Evolutionary conservation across 2,888 invertebrate species (phyloP).

Genomic region (Rotaria magnacalcarata): DNA sequence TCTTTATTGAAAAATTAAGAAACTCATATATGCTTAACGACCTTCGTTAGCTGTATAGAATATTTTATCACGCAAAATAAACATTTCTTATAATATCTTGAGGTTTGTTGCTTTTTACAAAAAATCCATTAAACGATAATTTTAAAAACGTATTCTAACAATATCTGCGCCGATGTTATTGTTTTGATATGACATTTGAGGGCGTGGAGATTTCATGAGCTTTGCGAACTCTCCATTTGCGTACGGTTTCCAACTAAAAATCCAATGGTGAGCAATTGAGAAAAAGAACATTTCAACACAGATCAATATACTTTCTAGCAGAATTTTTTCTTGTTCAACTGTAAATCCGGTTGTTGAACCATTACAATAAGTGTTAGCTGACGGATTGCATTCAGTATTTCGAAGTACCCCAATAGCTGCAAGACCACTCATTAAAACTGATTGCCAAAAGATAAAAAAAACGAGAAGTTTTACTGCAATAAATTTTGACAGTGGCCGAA

Average conservation of each 20-base stretch:
- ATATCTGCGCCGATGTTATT: no score
- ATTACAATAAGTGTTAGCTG: background rate
- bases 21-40: no score
- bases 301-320: slow-evolving; percentile 72
- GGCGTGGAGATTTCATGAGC: background rate
- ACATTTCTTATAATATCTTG: no score
- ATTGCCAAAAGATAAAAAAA: slow-evolving; percentile 96
- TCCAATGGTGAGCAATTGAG: slow-evolving; percentile 87
- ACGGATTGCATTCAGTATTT: background rate
- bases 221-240: background rate
- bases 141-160: no score
- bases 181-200: background rate
- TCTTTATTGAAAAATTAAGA: no score
- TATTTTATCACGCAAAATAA: no score
- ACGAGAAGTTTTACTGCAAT: slow-evolving; percentile 93
- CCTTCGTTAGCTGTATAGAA: no score
- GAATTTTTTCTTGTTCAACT: slow-evolving; percentile 60
- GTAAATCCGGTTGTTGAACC: slow-evolving; percentile 22
- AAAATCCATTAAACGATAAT: no score
- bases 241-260: slow-evolving; percentile 86
- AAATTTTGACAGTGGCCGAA: slow-evolving; percentile 90
- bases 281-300: slow-evolving; percentile 97
- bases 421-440: slow-evolving; percentile 78
- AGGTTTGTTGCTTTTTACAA: no score
- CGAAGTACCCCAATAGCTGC: slow-evolving; percentile 76